A percentile compares a stretch with the other conserved stretches of the same genome.
Conservation (phyloP, 2,113 vertebrate species). For the Geococcyx californianus region DNA sequence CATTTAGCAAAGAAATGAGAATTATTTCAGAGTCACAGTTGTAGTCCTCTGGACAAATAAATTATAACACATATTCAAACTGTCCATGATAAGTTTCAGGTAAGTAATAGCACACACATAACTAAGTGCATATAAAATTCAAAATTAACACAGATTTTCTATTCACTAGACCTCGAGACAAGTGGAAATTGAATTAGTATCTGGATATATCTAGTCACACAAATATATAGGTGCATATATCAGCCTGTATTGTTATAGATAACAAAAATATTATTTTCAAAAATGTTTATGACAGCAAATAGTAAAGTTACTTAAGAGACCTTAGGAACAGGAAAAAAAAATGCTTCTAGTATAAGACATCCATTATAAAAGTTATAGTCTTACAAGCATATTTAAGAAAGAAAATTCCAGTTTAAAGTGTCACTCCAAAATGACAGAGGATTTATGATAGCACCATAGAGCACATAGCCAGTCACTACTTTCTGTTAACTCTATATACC, state of each 20-base stretch:
- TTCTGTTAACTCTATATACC: not conserved
- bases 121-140: not conserved
- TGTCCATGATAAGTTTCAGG: not conserved
- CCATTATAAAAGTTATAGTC: not conserved
- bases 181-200: not conserved
- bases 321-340: not conserved
- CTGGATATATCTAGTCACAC: not conserved
- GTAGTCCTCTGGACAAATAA: not conserved
- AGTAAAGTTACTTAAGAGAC: not conserved
- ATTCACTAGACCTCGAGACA: not conserved
- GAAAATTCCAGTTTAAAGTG: not conserved
- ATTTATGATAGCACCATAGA: not conserved
- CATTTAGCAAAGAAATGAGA: not conserved
- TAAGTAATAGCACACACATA: rapidly evolving
- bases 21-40: not conserved
- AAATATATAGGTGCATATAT: not conserved
- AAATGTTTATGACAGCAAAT: not conserved
- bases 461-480: not conserved
- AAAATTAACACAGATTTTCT: not conserved
- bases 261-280: not conserved
- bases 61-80: not conserved
- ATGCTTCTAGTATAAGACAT: not conserved
- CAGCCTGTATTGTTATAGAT: not conserved
- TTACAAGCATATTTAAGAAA: not conserved
- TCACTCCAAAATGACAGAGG: not conserved